phyloP scores from a whole-genome alignment of 2,113 vertebrate species.

The human (Homo sapiens) region GRCh38 chr9:8155001-8155500 shows the following conservation, averaged over 20 bases:
- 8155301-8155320: background rate
- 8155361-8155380: background rate
- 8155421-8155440: background rate
- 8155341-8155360: background rate
- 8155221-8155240: background rate
- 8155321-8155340: background rate
- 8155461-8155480: background rate
- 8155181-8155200: background rate
- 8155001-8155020: background rate
- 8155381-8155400: background rate
- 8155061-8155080: background rate
- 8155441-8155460: background rate
- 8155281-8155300: background rate
- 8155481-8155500: slow-evolving; percentile 1
- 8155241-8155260: background rate
- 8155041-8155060: background rate
- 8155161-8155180: background rate
- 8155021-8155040: background rate
- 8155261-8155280: background rate
- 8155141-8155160: background rate
- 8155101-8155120: background rate
- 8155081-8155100: background rate
- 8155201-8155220: background rate
- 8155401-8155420: background rate
- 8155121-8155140: background rate